These are phyloP conservation scores for Drosophila micromelanica DNA, from an alignment of 1,140 invertebrate genomes.

Conservation along the genomic window DNA sequence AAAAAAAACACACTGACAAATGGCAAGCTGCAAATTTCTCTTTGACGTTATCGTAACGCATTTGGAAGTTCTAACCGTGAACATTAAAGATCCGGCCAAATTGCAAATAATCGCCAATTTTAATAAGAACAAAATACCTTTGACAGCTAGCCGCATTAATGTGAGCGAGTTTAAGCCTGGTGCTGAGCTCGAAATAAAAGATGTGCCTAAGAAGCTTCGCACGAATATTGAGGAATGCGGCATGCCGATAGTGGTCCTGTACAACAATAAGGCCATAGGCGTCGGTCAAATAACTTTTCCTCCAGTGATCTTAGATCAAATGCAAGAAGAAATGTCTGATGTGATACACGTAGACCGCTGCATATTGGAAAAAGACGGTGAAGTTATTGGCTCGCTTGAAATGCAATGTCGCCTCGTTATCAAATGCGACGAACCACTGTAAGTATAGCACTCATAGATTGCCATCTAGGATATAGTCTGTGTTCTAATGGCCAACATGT, in stretches of 20 bases:
- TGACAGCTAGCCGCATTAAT: conserved; percentile 53
- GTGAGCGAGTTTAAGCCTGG: conserved; percentile 39
- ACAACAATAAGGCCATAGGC: conserved; percentile 5
- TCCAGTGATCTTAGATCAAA: conserved; percentile 6
- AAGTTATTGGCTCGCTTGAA: conserved; percentile 15
- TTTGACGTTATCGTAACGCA: conserved; percentile 51
- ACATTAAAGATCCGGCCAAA: conserved; percentile 3
- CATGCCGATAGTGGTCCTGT: conserved; percentile 10
- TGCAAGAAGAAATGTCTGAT: conserved; percentile 32
- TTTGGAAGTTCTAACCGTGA: neutral
- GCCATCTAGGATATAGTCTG: too few species aligned
- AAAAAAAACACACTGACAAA: neutral
- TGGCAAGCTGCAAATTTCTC: conserved; percentile 32
- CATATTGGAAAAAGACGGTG: neutral
- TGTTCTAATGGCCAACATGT: too few species aligned
- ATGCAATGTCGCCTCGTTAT: conserved; percentile 36
- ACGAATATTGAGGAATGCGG: conserved; percentile 33
- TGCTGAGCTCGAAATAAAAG: conserved; percentile 7
- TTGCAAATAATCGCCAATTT: conserved; percentile 39
- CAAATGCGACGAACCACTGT: conserved; percentile 43
- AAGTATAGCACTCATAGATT: conserved; percentile 7
- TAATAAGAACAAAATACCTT: conserved; percentile 3
- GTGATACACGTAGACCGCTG: conserved; percentile 21
- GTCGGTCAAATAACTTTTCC: conserved; percentile 10
- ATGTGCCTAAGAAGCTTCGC: neutral